Evolutionary conservation across 2,113 vertebrate genomes (phyloP).

Genomic region (Nymphicus hollandicus): DNA sequence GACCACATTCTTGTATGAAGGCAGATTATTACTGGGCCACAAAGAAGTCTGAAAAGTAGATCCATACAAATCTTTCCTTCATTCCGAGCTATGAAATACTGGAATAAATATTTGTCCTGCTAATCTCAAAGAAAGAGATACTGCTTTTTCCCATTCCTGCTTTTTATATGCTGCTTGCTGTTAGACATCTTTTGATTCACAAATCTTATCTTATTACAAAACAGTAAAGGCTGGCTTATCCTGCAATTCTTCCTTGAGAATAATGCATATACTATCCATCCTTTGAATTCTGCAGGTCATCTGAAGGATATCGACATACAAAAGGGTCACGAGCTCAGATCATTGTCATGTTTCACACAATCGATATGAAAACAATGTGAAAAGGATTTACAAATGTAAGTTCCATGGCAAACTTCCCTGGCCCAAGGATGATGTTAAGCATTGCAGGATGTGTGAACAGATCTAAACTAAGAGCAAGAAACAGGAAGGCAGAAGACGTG

Average conservation of each 20-base stretch:
- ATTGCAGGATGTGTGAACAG: background rate
- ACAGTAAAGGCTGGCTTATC: background rate
- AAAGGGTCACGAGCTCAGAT: background rate
- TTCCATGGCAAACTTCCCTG: background rate
- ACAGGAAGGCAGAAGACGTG: background rate
- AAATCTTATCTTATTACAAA: background rate
- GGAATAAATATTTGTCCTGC: background rate
- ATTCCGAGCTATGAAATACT: background rate
- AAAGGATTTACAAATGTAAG: background rate
- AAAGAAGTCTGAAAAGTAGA: background rate
- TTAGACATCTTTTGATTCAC: background rate
- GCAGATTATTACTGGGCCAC: background rate
- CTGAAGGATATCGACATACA: background rate
- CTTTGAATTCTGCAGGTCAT: background rate
- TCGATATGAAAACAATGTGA: background rate
- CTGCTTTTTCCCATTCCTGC: background rate
- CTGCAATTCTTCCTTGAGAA: background rate
- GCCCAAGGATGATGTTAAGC: background rate
- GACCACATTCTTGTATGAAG: background rate
- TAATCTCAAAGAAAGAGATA: background rate
- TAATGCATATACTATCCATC: background rate
- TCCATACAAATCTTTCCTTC: background rate
- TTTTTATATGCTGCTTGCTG: background rate
- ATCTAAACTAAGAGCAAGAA: slow-evolving; percentile 20
- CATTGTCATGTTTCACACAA: background rate